phyloP scores from a whole-genome alignment of 2,888 invertebrate genomes.

The Sylvicola cinctus region DNA sequence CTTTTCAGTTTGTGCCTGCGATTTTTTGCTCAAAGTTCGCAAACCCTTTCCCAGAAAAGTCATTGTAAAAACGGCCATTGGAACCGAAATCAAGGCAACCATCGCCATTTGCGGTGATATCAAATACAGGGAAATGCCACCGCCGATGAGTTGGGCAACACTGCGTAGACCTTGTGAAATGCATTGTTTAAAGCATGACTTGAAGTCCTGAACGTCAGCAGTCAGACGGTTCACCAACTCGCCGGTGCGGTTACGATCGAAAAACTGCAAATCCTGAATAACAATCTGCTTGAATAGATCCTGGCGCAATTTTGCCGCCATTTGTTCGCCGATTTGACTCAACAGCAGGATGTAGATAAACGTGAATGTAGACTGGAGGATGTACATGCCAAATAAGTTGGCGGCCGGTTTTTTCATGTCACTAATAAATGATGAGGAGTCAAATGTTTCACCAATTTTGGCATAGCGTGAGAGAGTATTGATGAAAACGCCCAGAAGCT shows the following conservation, averaged over 20 bases:
- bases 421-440: conserved; percentile 17
- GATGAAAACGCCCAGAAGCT: conserved; percentile 60
- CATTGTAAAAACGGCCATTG: conserved; percentile 68
- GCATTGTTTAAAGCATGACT: conserved; percentile 85
- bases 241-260: conserved; percentile 76
- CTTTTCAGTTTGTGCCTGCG: conserved; percentile 66
- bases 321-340: conserved; percentile 70
- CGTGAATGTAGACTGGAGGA: conserved; percentile 57
- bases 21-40: conserved; percentile 51
- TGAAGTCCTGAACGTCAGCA: conserved; percentile 90
- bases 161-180: conserved; percentile 83
- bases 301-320: conserved; percentile 61
- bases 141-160: conserved; percentile 52
- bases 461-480: conserved; percentile 48
- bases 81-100: conserved; percentile 65
- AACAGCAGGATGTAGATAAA: conserved; percentile 76
- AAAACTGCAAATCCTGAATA: conserved; percentile 75
- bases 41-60: conserved; percentile 61
- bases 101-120: conserved; percentile 83
- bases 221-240: conserved; percentile 85
- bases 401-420: conserved; percentile 20
- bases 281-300: conserved; percentile 68
- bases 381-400: conserved; percentile 21
- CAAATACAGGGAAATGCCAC: conserved; percentile 36
- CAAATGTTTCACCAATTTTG: conserved; percentile 20